Base-by-base conservation (phyloP, 2,888 invertebrate species). In the Harpalus rufipes region DNA sequence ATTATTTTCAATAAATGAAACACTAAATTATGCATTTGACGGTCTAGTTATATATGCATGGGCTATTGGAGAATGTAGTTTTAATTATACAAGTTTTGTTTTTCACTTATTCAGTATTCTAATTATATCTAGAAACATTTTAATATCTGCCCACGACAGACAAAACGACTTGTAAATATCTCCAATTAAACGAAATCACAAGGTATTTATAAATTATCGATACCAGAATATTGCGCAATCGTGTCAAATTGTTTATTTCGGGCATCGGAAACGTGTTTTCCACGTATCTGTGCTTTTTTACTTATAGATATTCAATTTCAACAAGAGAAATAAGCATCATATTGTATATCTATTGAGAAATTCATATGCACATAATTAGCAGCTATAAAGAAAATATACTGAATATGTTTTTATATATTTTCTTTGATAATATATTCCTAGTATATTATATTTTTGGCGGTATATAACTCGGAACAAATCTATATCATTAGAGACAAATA, bases 141-240 rank as follows among this genome's bases (percentile, higher is more conserved):
- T 79, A 58, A 39, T 63, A 80, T 44, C 80, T 80, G 80, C 80
- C 80, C 44, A 61, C 63, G 61, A 80, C 80, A 80, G 80, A 41
- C 51, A 21, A 10, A 44, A 78, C 41, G n/a, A 44, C 44, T 63
- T 18, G 59, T 63, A 80, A 80, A 63, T 80, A 80, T 80, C 63
- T 80, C 41, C 14, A 63, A 44, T 63, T 80, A 44, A 32, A 80
- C 41, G n/a, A 79, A 39, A 59, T 59, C 79, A 59, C 78, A n/a
- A 25, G 79, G 8, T 59, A 79, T 79, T 79, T 59, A 59, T 80
- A 80, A 61, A 61, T 7, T 44, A 74, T 74, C 44, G 72, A 74
- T 44, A 39, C 68, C 7, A 0, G 10, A 21, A 63, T 63, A 10
- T 21, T 63, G 18, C 59, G 7, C 6, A 59, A 8, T 51, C 25